Conservation (phyloP, 2,797 vertebrate genomes). For the Rallus crepitans region DNA sequence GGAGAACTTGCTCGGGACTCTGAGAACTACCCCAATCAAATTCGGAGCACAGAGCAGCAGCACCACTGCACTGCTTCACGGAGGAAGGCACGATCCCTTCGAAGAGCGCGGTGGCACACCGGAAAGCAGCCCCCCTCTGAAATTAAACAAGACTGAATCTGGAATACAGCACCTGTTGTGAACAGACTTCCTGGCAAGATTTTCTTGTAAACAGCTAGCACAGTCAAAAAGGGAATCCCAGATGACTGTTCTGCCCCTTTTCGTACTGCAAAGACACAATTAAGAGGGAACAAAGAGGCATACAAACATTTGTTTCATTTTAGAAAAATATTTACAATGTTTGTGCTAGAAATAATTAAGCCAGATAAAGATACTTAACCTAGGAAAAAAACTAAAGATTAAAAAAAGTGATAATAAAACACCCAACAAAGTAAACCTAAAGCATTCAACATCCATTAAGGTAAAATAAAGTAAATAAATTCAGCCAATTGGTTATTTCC, state of each 20-base stretch:
- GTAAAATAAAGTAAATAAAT: conserved; percentile 76
- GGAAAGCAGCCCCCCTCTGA: not conserved
- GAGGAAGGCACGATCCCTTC: not conserved
- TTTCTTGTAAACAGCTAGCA: not conserved
- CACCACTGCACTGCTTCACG: not conserved
- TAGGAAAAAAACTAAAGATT: not conserved
- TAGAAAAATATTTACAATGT: conserved; percentile 42
- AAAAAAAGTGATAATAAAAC: not conserved
- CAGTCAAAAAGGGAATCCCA: conserved; percentile 15
- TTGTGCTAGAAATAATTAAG: conserved; percentile 39
- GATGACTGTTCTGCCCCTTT: not conserved
- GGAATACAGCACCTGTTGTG: conserved; percentile 40
- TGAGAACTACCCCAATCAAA: not conserved
- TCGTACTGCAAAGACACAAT: not conserved
- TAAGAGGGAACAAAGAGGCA: not conserved
- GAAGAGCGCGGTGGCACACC: not conserved
- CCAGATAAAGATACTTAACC: conserved; percentile 1
- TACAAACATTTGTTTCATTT: conserved; percentile 22
- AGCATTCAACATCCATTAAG: conserved; percentile 44
- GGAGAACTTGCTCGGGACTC: not conserved
- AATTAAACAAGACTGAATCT: not conserved
- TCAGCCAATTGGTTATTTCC: conserved; percentile 79
- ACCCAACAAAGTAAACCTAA: not conserved
- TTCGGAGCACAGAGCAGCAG: not conserved
- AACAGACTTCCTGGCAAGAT: conserved; percentile 5